Evolutionary conservation across 2,888 invertebrate genomes (phyloP).

Genomic region (Toxonevra muliebris): DNA sequence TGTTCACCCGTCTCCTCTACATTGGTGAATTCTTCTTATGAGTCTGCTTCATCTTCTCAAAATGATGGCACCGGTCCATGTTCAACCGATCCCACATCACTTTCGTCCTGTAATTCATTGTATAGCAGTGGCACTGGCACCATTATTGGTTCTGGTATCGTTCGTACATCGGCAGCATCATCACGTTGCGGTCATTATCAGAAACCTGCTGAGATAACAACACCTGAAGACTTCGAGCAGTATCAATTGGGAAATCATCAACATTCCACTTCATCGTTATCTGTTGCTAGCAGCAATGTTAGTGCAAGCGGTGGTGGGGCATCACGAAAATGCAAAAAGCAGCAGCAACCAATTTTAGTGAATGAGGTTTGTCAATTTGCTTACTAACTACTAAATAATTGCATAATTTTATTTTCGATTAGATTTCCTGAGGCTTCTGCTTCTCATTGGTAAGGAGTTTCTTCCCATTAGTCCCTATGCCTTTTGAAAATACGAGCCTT

Average conservation of each 20-base stretch:
- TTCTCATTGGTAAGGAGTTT: too few relatives aligned
- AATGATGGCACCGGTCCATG: slow-evolving; percentile 43
- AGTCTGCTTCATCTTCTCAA: slow-evolving; percentile 54
- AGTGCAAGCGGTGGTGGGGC: slow-evolving; percentile 39
- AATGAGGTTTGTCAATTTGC: slow-evolving; percentile 49
- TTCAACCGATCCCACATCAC: slow-evolving; percentile 54
- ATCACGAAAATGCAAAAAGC: slow-evolving; percentile 48
- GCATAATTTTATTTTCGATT: slow-evolving; percentile 14
- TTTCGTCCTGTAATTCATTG: slow-evolving; percentile 53
- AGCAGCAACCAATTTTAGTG: slow-evolving; percentile 23
- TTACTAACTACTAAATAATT: not conserved
- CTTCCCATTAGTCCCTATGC: too few relatives aligned
- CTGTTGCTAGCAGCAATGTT: slow-evolving; percentile 52
- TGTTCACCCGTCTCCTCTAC: slow-evolving; percentile 45
- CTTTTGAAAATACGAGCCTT: too few relatives aligned
- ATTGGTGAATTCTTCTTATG: slow-evolving; percentile 56
- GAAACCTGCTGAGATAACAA: slow-evolving; percentile 50
- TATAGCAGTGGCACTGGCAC: slow-evolving; percentile 49
- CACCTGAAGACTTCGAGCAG: slow-evolving; percentile 54
- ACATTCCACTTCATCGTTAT: slow-evolving; percentile 51
- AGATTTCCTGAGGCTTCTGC: too few relatives aligned
- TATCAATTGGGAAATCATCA: slow-evolving; percentile 54
- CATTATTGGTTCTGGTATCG: slow-evolving; percentile 10
- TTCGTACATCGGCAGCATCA: slow-evolving; percentile 18
- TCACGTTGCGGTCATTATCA: slow-evolving; percentile 51